phyloP scores from a whole-genome alignment of 1,140 invertebrate species.

The Tetramorium simillimum region DNA sequence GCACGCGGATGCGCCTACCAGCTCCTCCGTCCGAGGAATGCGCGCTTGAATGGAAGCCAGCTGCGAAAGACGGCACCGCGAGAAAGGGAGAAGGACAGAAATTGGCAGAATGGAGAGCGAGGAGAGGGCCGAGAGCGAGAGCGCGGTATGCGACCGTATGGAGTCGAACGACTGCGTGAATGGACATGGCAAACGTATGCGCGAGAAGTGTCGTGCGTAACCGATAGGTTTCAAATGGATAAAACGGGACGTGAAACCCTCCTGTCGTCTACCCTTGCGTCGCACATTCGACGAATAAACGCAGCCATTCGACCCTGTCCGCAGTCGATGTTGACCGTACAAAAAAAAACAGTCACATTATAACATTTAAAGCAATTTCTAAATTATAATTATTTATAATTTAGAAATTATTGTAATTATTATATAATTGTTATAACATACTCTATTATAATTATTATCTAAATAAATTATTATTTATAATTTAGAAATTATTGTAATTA shows the following conservation, averaged over 20 bases:
- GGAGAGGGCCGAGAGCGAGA: background rate
- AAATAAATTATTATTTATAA: too few species aligned
- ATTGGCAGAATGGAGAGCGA: background rate
- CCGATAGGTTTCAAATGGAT: background rate
- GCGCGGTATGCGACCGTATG: background rate
- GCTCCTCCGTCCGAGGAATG: conserved; percentile 58
- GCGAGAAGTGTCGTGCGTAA: background rate
- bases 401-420: too few species aligned
- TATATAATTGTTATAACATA: too few species aligned
- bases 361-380: too few species aligned
- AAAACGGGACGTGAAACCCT: background rate
- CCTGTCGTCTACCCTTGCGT: background rate
- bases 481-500: too few species aligned
- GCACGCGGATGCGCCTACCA: conserved; percentile 71
- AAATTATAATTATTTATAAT: too few species aligned
- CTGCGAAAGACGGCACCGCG: background rate
- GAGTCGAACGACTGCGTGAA: conserved; percentile 18
- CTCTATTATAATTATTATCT: too few species aligned
- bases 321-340: background rate
- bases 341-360: too few species aligned
- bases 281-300: background rate
- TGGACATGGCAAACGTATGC: conserved; percentile 7
- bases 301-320: background rate
- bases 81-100: conserved; percentile 14
- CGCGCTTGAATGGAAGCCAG: conserved; percentile 69